A percentile compares a stretch with the other conserved stretches of the same genome.
Conservation (phyloP, 2,797 vertebrate species). For the Basileuterus tristriatus region DNA sequence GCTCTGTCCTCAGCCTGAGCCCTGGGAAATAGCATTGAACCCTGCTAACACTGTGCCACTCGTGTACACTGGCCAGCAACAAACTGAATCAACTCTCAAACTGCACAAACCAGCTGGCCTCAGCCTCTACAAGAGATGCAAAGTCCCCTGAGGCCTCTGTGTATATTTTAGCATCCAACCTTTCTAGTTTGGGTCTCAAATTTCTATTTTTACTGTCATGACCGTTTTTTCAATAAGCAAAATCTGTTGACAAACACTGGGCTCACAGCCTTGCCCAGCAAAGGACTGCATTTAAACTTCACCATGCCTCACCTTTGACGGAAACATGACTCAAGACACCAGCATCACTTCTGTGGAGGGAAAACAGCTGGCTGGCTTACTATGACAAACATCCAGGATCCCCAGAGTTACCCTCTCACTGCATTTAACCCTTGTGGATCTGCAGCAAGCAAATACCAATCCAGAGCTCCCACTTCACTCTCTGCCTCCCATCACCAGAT, state of each 20-base stretch:
- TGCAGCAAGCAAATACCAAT: background rate
- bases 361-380: background rate
- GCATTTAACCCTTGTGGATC: background rate
- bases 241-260: background rate
- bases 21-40: background rate
- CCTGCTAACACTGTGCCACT: no score
- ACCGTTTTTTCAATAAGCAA: background rate
- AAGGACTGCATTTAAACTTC: background rate
- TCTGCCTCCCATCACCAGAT: background rate
- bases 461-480: background rate
- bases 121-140: background rate
- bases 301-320: background rate
- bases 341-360: background rate
- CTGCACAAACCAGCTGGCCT: background rate
- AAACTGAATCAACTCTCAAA: background rate
- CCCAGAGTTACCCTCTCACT: background rate
- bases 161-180: background rate
- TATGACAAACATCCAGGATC: background rate
- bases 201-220: background rate
- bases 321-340: background rate
- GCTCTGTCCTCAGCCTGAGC: background rate
- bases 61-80: background rate
- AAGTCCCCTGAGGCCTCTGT: background rate
- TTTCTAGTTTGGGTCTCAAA: background rate
- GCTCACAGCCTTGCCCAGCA: background rate